phyloP scores from a whole-genome alignment of 2,113 vertebrate species.

The Antennarius striatus region DNA sequence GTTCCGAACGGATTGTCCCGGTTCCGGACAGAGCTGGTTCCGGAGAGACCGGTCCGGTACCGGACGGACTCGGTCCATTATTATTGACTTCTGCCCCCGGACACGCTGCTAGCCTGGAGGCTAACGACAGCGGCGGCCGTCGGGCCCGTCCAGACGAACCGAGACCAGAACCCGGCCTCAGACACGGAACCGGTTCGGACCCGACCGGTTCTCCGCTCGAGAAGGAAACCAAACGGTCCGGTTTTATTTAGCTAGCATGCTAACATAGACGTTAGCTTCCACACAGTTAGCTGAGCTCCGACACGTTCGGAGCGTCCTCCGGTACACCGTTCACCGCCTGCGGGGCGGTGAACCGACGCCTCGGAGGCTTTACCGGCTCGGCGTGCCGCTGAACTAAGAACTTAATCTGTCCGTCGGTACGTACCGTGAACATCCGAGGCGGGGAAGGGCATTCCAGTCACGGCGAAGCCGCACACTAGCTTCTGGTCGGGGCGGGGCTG shows the following conservation, averaged over 20 bases:
- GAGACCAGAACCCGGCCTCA: too few relatives aligned
- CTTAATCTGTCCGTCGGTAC: conserved; percentile 37
- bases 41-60: too few relatives aligned
- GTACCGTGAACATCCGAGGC: conserved; percentile 45
- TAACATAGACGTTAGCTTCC: conserved; percentile 47
- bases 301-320: conserved; percentile 34
- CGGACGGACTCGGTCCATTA: too few relatives aligned
- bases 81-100: too few relatives aligned
- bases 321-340: conserved; percentile 2
- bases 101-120: too few relatives aligned
- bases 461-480: conserved; percentile 42
- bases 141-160: too few relatives aligned
- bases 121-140: too few relatives aligned
- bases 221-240: too few relatives aligned
- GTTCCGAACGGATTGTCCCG: too few relatives aligned
- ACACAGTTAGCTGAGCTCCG: conserved; percentile 50
- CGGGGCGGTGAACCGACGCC: conserved; percentile 9
- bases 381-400: conserved; percentile 26
- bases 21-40: too few relatives aligned
- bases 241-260: not conserved
- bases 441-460: conserved; percentile 73
- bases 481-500: conserved; percentile 36
- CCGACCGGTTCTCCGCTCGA: too few relatives aligned
- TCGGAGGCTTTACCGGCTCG: not conserved
- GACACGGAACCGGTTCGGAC: too few relatives aligned